Conservation (phyloP, 2,888 invertebrate species). For the Mellilla xanthometata region DNA sequence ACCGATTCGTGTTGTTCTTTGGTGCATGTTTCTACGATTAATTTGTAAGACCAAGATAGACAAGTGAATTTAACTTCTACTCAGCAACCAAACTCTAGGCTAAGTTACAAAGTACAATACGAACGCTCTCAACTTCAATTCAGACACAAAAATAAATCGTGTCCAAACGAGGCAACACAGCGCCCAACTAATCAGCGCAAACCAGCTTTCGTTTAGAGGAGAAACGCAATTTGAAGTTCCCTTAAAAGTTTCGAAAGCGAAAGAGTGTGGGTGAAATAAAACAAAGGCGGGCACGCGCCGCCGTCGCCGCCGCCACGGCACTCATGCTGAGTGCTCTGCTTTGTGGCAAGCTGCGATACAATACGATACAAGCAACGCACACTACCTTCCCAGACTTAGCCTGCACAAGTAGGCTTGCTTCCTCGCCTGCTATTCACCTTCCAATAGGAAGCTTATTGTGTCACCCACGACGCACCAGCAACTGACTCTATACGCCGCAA, state of each 20-base stretch:
- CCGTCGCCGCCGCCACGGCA: slow-evolving; percentile 64
- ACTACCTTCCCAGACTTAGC: slow-evolving; percentile 38
- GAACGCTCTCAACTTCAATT: slow-evolving; percentile 20
- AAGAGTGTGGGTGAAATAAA: slow-evolving; percentile 78
- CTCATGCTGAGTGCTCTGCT: slow-evolving; percentile 79
- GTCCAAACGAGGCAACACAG: slow-evolving; percentile 33
- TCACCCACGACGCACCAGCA: slow-evolving; percentile 29
- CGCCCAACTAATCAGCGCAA: slow-evolving; percentile 60
- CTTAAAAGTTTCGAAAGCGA: slow-evolving; percentile 74
- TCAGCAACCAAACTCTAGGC: too few relatives aligned
- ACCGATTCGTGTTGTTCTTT: too few relatives aligned
- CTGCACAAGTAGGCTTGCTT: slow-evolving; percentile 42
- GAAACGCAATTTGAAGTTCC: slow-evolving; percentile 73
- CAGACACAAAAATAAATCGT: slow-evolving; percentile 35
- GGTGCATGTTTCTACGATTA: too few relatives aligned
- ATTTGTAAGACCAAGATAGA: too few relatives aligned
- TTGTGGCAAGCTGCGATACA: slow-evolving; percentile 73
- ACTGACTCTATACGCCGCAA: slow-evolving; percentile 10
- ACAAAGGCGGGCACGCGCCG: slow-evolving; percentile 74
- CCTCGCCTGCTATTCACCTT: slow-evolving; percentile 23
- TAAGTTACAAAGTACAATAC: slow-evolving; percentile 9
- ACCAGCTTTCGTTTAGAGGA: slow-evolving; percentile 60
- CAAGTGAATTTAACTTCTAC: too few relatives aligned
- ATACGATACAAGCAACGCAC: slow-evolving; percentile 53
- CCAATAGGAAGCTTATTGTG: slow-evolving; percentile 45